These are phyloP conservation scores for Camarhynchus parvulus DNA, from an alignment of 2,113 vertebrate species.

Conservation along the genomic window DNA sequence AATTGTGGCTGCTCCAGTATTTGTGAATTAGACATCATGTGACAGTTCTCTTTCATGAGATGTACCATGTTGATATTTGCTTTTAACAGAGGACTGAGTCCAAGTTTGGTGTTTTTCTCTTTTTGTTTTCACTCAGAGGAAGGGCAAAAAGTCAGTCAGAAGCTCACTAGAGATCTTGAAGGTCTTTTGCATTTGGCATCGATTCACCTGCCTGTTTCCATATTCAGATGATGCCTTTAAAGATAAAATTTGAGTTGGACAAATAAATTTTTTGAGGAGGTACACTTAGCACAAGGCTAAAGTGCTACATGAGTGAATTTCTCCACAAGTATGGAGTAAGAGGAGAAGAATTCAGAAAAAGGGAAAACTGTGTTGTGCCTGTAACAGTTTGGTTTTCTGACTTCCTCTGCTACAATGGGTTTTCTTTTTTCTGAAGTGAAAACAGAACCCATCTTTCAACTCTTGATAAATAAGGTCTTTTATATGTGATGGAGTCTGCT, in stretches of 20 bases:
- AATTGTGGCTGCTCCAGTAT: neutral
- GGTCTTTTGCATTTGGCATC: neutral
- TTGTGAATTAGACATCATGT: neutral
- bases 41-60: neutral
- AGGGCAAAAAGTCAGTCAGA: neutral
- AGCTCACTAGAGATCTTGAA: neutral
- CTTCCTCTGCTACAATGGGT: neutral
- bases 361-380: neutral
- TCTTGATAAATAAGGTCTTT: neutral
- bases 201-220: neutral
- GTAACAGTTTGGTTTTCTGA: neutral
- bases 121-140: neutral
- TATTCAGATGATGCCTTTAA: neutral
- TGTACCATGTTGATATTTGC: neutral
- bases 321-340: neutral
- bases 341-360: neutral
- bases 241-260: neutral
- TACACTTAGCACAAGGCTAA: neutral
- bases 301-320: neutral
- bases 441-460: neutral
- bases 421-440: slow-evolving; percentile 36
- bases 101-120: neutral
- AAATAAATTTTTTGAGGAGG: neutral
- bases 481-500: neutral
- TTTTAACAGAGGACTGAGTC: neutral